Base-by-base conservation (phyloP, 1,140 invertebrate genomes). In the Eupeodes corollae region DNA sequence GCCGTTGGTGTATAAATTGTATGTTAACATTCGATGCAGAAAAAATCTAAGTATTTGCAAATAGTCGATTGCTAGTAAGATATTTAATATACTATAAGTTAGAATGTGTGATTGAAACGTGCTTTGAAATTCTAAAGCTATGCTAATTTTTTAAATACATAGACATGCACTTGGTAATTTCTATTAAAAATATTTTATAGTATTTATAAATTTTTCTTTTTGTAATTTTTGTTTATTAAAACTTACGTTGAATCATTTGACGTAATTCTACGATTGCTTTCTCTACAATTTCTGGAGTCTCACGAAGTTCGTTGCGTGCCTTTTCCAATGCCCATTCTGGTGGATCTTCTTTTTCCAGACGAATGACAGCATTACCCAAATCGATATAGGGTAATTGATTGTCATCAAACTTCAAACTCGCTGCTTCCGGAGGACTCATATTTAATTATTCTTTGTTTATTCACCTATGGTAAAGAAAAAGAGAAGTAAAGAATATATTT, bases 251-350 rank as follows among this genome's bases (percentile, higher is more conserved):
- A 40, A 67, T 52, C 1, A 81, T 63, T 54, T 77, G 72, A 43
- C 72, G 70, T 1, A 86, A 64, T 21, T 76, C 75, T 48, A 61
- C 66, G n/a, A 84, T 63, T 13, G 73, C 79, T 14, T 75, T 64
- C 53, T 77, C 72, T 1, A 79, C 72, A 48, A 74, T 74, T 54
- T 82, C 81, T 0, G 80, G 77, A 0, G 75, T 75, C 56, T 86
- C 83, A 38, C 82, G 62, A 1, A 86, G 63, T 62, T 86, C 83
- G 32, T 73, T 73, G 43, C 70, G 66, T 2, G 83, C 83, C 35
- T 80, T 69, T 45, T 75, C 71, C 13, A 69, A 57, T 11, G 63
- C 61, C 53, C 71, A 65, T 43, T 74, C 72, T 1, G 62, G 67
- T 6, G 73, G 58, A 16, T 69, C 56, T 30, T 69, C 68, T 44